Conservation (phyloP, 2,797 vertebrate genomes). For the Aulostomus chinensis region DNA sequence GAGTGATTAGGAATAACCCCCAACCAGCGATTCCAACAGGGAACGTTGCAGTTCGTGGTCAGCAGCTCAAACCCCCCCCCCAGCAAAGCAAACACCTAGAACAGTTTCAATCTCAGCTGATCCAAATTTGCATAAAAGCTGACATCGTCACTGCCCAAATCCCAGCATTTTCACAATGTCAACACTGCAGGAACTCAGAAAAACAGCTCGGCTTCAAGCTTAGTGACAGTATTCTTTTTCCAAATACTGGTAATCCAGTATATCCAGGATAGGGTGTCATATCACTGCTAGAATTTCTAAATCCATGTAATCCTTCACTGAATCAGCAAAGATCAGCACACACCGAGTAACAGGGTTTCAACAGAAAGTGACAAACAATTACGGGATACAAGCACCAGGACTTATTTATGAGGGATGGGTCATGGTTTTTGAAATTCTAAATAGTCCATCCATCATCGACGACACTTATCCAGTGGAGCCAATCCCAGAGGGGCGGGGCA, state of each 20-base stretch:
- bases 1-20: no score
- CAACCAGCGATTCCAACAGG: no score
- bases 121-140: not conserved
- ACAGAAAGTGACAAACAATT: not conserved
- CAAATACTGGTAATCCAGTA: not conserved
- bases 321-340: not conserved
- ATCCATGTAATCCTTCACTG: slow-evolving; percentile 9
- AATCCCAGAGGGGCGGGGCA: no score
- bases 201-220: not conserved
- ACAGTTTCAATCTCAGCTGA: not conserved
- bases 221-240: not conserved
- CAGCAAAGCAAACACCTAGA: no score
- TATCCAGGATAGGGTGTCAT: not conserved
- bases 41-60: no score
- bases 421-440: no score
- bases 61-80: no score
- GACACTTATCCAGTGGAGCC: no score
- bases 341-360: not conserved
- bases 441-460: no score
- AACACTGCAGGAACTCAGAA: slow-evolving; percentile 1
- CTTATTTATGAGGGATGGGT: no score
- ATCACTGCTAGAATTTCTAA: slow-evolving; percentile 1
- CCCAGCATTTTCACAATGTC: not conserved
- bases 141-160: not conserved
- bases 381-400: no score